Evolutionary conservation across 2,888 invertebrate genomes (phyloP), one percentile per base, ranked within the genome.

Genomic region (Drosophila mimica): DNA sequence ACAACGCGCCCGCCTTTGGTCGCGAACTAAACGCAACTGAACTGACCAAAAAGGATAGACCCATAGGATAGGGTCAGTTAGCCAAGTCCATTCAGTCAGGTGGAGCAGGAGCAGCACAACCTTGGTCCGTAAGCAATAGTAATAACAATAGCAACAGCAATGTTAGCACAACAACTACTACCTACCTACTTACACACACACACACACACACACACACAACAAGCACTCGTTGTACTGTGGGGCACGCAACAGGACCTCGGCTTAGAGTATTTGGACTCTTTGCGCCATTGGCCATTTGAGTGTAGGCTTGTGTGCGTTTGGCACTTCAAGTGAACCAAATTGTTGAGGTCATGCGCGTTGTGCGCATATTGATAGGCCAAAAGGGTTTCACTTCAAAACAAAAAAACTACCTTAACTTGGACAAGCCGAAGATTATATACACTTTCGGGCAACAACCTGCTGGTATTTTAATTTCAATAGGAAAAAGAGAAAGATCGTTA

Each of bases 1-100:
- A 69, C 60, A 74, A 71, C 88, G 80, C 89, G 88, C 77, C 85
- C 82, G 88, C 83, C 80, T 82, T 82, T 88, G 89, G 79, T 75
- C 88, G 83, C 91, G 87, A 86, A 81, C 82, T 86, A 83, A 80
- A 90, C 91, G 91, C 88, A 87, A 87, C 88, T 89, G 81, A 87
- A 68, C 80, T 88, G 88, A 81, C 89, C 84, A 82, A 83, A 84
- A 79, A 84, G 62, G 57, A 53, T 62, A 46, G 51, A 67, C 52
- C 60, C 48, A 36, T 49, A 63, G 73, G 71, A 61, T 54, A 81
- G 83, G 87, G 88, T 83, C 83, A 83, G 83, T 82, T 73, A 58
- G 73, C 56, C 56, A 40, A 28, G 38, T 56, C 38, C 40, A 28
- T 38, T 40, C 20, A 25, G 53, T 17, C 25, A 28, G 34, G 54